phyloP scores from a whole-genome alignment of 2,113 vertebrate genomes.

The Dissostichus mawsoni region DNA sequence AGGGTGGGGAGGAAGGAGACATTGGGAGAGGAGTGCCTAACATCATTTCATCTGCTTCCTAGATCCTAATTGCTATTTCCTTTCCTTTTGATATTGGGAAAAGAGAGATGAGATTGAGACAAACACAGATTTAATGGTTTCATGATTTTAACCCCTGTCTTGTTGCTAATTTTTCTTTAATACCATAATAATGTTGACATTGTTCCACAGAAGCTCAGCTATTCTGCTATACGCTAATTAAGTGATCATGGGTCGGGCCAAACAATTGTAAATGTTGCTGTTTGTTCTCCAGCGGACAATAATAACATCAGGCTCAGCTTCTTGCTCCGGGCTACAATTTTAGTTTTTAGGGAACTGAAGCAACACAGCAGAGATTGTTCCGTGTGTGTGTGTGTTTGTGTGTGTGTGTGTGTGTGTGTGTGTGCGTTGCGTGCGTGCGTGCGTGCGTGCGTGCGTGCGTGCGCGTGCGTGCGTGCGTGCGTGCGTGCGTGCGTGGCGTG shows the following conservation, averaged over 20 bases:
- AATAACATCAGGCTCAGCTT: slow-evolving; percentile 63
- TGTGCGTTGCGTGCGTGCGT: no score
- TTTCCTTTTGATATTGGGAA: background rate
- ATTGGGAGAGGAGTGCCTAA: background rate
- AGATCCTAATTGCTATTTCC: background rate
- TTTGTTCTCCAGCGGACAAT: slow-evolving; percentile 53
- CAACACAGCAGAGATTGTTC: slow-evolving; percentile 40
- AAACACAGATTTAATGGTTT: background rate
- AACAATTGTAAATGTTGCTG: slow-evolving; percentile 30
- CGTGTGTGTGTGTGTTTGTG: background rate
- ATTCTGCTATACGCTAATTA: background rate
- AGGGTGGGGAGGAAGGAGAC: slow-evolving; percentile 25
- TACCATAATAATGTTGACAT: background rate
- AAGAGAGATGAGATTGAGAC: background rate
- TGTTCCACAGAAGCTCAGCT: slow-evolving; percentile 6
- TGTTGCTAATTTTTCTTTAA: background rate
- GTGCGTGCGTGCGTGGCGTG: no score
- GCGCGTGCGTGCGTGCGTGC: no score
- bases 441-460: no score
- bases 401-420: background rate
- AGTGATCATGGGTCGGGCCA: background rate
- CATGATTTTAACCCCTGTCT: background rate
- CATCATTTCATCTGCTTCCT: slow-evolving; percentile 16
- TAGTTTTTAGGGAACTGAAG: slow-evolving; percentile 55
- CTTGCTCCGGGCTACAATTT: slow-evolving; percentile 59